Evolutionary conservation across 2,888 invertebrate species (phyloP), one percentile per base, ranked within the genome.

Genomic region (Branchipolynoe longqiensis): DNA sequence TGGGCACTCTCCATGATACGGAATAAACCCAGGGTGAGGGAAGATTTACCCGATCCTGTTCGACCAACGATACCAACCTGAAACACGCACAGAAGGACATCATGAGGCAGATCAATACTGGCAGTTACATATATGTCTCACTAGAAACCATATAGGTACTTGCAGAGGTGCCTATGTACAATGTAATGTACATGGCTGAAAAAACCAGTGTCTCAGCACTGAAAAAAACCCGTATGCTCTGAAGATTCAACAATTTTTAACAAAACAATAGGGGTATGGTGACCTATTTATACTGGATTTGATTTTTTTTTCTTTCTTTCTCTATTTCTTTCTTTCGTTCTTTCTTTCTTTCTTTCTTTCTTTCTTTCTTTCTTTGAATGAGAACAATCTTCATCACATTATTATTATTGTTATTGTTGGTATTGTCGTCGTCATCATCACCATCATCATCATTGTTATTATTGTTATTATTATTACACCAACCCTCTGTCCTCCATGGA

Each of bases 391-490:
- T n/a, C n/a, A n/a, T n/a, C n/a, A n/a, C n/a, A n/a, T n/a, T n/a
- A n/a, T n/a, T n/a, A n/a, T n/a, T n/a, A n/a, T n/a, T n/a, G n/a
- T n/a, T n/a, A n/a, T n/a, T n/a, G n/a, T n/a, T n/a, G n/a, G n/a
- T n/a, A n/a, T n/a, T n/a, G n/a, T n/a, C n/a, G n/a, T n/a, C n/a
- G n/a, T n/a, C n/a, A n/a, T n/a, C n/a, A n/a, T n/a, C n/a, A n/a
- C n/a, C n/a, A n/a, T n/a, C n/a, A n/a, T n/a, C n/a, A n/a, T n/a
- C 93, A 12, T 93, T 94, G 86, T 93, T 93, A 38, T 62, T 62
- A 28, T 12, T 12, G n/a, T n/a, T n/a, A n/a, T n/a, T n/a, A n/a
- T n/a, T 58, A 25, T 8, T n/a, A 8, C 8, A 48, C 78, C 25
- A 31, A 91, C 85, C 91, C 91, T n/a, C 40, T 85, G 48, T 31